These are phyloP conservation scores for Clarias pachynema DNA, from an alignment of 2,797 vertebrate genomes.

Conservation along the genomic window DNA sequence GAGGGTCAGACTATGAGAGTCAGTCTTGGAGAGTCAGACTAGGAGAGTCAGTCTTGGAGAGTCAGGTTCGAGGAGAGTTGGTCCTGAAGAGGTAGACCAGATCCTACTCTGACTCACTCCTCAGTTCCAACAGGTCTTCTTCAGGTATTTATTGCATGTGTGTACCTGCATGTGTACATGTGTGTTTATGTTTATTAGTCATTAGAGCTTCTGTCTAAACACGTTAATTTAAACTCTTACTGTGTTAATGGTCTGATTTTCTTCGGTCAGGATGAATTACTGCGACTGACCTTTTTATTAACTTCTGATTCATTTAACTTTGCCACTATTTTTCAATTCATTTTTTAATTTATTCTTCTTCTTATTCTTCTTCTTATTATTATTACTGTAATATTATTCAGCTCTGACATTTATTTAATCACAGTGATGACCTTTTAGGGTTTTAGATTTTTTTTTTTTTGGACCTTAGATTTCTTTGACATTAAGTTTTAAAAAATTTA, in stretches of 20 bases:
- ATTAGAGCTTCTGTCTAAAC: neutral
- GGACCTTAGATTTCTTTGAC: neutral
- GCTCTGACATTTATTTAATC: neutral
- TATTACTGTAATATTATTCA: too few relatives aligned
- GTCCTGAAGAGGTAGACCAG: too few relatives aligned
- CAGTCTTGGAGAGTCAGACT: too few relatives aligned
- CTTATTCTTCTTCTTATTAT: neutral
- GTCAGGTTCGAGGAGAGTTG: too few relatives aligned
- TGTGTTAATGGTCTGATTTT: neutral
- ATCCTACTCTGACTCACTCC: neutral
- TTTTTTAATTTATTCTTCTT: too few relatives aligned
- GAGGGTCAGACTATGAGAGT: too few relatives aligned
- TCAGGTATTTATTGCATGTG: neutral
- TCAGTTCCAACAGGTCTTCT: neutral
- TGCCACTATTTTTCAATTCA: neutral
- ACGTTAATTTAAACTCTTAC: neutral
- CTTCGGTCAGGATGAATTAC: neutral
- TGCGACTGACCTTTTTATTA: neutral
- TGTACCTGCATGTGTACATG: neutral
- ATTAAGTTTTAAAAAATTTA: neutral
- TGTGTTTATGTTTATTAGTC: neutral
- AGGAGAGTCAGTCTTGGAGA: too few relatives aligned
- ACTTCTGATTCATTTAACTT: neutral
- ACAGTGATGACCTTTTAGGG: neutral
- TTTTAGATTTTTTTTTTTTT: neutral